Evolutionary conservation across 2,888 invertebrate species (phyloP).

Genomic region (Tribolium freemani): DNA sequence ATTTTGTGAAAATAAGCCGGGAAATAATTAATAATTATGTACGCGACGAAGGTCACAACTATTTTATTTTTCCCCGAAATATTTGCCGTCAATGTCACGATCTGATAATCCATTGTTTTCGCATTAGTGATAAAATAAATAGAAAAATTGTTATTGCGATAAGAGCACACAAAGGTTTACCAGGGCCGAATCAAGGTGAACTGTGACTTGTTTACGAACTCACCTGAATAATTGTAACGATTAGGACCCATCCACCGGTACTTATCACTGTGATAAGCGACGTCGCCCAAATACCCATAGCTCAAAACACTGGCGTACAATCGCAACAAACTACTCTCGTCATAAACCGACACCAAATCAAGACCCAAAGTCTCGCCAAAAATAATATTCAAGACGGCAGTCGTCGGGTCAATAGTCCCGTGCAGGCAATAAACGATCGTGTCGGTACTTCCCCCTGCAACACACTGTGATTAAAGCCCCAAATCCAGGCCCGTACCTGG

Average conservation of each 20-base stretch:
- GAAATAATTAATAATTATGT: no score
- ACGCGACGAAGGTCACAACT: not conserved
- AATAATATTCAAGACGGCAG: slow-evolving; percentile 86
- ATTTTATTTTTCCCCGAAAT: not conserved
- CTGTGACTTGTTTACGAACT: slow-evolving; percentile 10
- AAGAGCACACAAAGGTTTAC: not conserved
- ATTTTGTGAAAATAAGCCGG: no score
- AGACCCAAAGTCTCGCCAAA: slow-evolving; percentile 81
- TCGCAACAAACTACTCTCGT: slow-evolving; percentile 73
- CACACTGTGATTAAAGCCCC: not conserved
- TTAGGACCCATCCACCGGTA: slow-evolving; percentile 90
- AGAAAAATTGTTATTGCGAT: not conserved
- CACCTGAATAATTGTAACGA: slow-evolving; percentile 84
- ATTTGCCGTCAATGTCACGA: not conserved
- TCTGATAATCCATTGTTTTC: not conserved
- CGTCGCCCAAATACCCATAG: slow-evolving; percentile 90
- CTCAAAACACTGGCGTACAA: slow-evolving; percentile 84
- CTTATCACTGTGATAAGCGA: slow-evolving; percentile 83
- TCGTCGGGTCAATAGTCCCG: slow-evolving; percentile 84
- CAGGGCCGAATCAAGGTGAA: not conserved
- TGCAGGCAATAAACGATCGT: slow-evolving; percentile 84
- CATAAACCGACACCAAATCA: slow-evolving; percentile 82
- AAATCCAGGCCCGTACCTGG: slow-evolving; percentile 62
- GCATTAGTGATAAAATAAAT: not conserved
- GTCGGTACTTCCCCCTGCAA: slow-evolving; percentile 78